These are phyloP conservation scores for Malthinus seriepunctatus DNA, from an alignment of 2,888 invertebrate genomes.

Conservation along the genomic window DNA sequence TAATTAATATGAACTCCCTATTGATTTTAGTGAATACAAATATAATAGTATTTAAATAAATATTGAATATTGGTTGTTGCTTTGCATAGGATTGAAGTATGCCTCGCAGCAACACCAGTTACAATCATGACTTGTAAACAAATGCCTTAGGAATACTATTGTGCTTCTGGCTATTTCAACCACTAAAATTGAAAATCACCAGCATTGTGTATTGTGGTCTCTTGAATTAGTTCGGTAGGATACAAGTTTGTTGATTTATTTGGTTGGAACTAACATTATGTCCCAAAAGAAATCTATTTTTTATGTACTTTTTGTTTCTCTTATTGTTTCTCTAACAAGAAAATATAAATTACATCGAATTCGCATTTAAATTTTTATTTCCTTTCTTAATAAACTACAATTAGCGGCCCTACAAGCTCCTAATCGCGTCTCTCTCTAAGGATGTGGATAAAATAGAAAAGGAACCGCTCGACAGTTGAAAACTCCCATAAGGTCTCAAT, in stretches of 20 bases:
- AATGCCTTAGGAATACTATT: constrained; percentile 22
- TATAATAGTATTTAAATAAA: constrained; percentile 25
- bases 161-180: constrained; percentile 20
- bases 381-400: no score
- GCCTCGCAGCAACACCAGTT: constrained; percentile 23
- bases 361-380: no score
- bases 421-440: no score
- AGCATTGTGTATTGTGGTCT: constrained; percentile 20
- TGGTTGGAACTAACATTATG: constrained; percentile 16
- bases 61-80: constrained; percentile 29
- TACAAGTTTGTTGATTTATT: constrained; percentile 21
- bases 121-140: constrained; percentile 35
- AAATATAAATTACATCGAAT: no score
- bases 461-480: no score
- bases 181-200: constrained; percentile 31
- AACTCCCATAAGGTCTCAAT: no score
- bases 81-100: constrained; percentile 21
- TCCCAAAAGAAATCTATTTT: constrained; percentile 7
- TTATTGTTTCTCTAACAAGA: not conserved
- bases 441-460: no score
- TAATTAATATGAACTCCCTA: not conserved
- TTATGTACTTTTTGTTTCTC: not conserved
- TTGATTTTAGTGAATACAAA: no score
- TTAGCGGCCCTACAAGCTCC: no score
- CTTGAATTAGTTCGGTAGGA: constrained; percentile 18